Evolutionary conservation across 2,797 vertebrate genomes (phyloP), one percentile per base, ranked within the genome.

Genomic region (Mycteria americana): DNA sequence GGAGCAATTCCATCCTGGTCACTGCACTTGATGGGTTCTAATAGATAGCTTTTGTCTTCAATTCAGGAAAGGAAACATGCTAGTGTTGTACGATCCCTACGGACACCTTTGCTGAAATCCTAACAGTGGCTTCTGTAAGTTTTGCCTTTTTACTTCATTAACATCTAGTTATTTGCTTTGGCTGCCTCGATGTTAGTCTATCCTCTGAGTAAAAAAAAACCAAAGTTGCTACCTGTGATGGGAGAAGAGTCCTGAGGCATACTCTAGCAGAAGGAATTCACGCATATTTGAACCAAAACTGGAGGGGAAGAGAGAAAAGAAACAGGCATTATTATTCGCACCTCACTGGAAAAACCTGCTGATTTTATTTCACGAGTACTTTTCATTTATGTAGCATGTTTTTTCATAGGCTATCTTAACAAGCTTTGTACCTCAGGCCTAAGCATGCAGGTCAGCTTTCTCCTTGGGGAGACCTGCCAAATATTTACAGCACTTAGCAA

Each of bases 241-340:
- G 39, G 99, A 99, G 93, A 99, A 99, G 91, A 99, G 98, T 76
- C 99, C 99, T 0, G 99, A 99, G 4, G 99, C 99, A 3, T 99
- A 99, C 94, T 99, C 99, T 60, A 99, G 96, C 92, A 99, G 97
- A 50, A 99, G 99, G 93, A 99, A 99, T 97, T 99, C 99, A 89
- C 99, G 98, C 98, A 99, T 98, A 93, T 99, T 99, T 80, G 99
- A 99, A 56, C 99, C 99, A 92, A 99, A 99, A 95, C 99, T 99
- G 88, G 45, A 95, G 64, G 6, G 10, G 19, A 67, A 67, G 18
- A 91, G 16, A 76, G 62, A 33, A 83, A 56, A 60, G 16, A 56
- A 79, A 53, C 43, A 57, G 24, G 25, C 27, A 14, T 39, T 51
- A 43, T 33, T 63, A 53, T 46, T 7, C 68, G 33, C 23, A 63